phyloP scores from a whole-genome alignment of 2,888 invertebrate genomes.

The Trachelus troglodyta region DNA sequence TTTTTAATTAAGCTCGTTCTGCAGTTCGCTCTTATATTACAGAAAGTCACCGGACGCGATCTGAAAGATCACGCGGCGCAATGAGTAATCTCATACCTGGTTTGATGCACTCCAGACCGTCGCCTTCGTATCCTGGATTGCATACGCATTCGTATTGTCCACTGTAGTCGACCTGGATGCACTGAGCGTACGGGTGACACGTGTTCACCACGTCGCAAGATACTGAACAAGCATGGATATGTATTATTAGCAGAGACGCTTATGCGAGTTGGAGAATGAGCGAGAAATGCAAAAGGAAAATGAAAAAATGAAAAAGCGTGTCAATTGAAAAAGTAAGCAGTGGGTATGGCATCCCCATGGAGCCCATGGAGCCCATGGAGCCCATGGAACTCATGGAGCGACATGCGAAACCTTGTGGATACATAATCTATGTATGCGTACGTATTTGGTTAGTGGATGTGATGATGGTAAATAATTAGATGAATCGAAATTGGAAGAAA shows the following conservation, averaged over 20 bases:
- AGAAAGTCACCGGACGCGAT: not conserved
- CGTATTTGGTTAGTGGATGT: too few species aligned
- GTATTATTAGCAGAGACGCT: not conserved
- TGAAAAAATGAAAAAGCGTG: not conserved
- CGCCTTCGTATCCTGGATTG: constrained; percentile 85
- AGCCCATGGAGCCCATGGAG: too few species aligned
- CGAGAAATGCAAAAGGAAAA: not conserved
- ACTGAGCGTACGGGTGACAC: constrained; percentile 86
- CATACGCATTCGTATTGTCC: constrained; percentile 79
- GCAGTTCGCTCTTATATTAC: not conserved
- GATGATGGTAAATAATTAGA: too few species aligned
- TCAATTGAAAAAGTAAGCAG: not conserved
- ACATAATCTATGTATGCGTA: not conserved
- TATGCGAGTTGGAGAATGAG: not conserved
- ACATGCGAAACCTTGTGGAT: not conserved
- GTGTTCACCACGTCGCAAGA: constrained; percentile 80
- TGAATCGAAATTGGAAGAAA: not conserved
- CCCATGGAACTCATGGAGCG: not conserved
- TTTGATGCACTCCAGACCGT: constrained; percentile 80
- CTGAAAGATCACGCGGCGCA: not conserved
- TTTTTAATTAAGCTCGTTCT: not conserved
- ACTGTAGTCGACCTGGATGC: constrained; percentile 72
- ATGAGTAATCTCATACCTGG: constrained; percentile 58
- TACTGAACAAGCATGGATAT: constrained; percentile 68
- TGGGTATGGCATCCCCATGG: not conserved